Percentiles rank a stretch among this genome's conserved stretches.
Evolutionary conservation across 2,113 vertebrate genomes (phyloP).

Genomic region (Calyptomena viridis): DNA sequence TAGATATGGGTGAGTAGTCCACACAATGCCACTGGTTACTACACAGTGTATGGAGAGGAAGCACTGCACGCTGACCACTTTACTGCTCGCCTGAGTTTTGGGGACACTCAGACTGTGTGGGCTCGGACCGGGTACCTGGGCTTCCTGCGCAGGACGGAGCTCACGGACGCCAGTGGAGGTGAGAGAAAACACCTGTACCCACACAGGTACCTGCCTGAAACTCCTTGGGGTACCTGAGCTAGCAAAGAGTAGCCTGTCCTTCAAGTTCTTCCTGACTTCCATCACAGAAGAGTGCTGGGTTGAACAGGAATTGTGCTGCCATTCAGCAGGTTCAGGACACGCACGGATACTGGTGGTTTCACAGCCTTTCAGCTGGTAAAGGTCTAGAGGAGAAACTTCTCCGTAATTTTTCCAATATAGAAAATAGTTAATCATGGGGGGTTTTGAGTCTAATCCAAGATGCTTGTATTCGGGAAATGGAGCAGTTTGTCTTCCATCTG

Average conservation of each 20-base stretch:
- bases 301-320: neutral
- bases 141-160: conserved; percentile 92
- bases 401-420: neutral
- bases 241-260: neutral
- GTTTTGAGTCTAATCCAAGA: neutral
- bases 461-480: neutral
- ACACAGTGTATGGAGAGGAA: conserved; percentile 93
- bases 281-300: neutral
- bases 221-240: neutral
- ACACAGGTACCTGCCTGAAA: neutral
- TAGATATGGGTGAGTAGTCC: conserved; percentile 97
- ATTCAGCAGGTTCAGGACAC: neutral
- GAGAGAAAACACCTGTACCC: neutral
- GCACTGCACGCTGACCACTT: conserved; percentile 93
- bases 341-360: neutral
- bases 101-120: conserved; percentile 93
- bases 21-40: conserved; percentile 93
- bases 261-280: neutral
- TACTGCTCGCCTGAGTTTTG: conserved; percentile 90
- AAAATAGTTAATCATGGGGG: neutral
- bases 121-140: conserved; percentile 94
- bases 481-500: neutral
- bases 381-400: neutral
- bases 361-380: neutral
- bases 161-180: conserved; percentile 95